phyloP scores from a whole-genome alignment of 2,113 vertebrate species.

The Peromyscus maniculatus region DNA sequence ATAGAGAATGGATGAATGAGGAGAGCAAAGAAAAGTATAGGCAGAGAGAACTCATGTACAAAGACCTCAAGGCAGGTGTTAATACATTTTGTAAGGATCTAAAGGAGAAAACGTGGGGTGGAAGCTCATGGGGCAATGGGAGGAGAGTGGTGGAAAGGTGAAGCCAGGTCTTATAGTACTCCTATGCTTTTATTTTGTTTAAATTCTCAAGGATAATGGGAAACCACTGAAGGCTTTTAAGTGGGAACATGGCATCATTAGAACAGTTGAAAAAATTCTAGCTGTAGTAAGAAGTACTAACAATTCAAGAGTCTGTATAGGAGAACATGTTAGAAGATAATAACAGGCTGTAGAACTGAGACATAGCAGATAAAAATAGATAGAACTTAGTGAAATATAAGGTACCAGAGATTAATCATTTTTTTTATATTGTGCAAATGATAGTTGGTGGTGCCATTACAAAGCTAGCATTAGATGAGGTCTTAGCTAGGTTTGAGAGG shows the following conservation, averaged over 20 bases:
- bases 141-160: conserved; percentile 5
- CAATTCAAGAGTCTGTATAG: neutral
- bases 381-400: conserved; percentile 29
- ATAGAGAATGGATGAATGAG: conserved; percentile 28
- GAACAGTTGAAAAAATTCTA: neutral
- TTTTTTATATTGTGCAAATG: conserved; percentile 50
- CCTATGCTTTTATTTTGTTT: conserved; percentile 44
- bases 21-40: neutral
- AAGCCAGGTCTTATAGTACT: conserved; percentile 20
- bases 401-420: conserved; percentile 14
- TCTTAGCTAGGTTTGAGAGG: conserved; percentile 22
- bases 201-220: conserved; percentile 1
- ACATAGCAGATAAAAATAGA: conserved; percentile 54
- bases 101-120: conserved; percentile 18
- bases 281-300: neutral
- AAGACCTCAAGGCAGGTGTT: conserved; percentile 14
- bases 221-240: neutral
- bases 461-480: neutral
- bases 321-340: conserved; percentile 2
- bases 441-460: conserved; percentile 8
- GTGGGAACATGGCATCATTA: neutral
- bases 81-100: conserved; percentile 38
- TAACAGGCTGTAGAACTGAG: conserved; percentile 35
- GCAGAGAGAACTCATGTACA: neutral
- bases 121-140: neutral